Percentiles rank a stretch among this genome's conserved stretches.
Evolutionary conservation across 2,888 invertebrate species (phyloP).

Genomic region (Baccha elongata): DNA sequence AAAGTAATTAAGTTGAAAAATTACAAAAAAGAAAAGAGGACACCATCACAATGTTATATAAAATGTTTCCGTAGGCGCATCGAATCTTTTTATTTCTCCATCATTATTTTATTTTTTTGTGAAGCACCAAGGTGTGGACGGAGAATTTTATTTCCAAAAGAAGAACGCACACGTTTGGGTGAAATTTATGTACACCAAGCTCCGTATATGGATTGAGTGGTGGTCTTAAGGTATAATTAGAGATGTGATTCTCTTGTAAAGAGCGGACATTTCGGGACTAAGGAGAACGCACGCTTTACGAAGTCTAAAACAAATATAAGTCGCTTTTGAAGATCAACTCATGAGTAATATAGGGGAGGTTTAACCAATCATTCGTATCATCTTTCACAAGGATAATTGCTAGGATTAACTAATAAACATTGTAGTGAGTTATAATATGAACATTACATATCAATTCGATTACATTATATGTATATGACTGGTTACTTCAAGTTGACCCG

Average conservation of each 20-base stretch:
- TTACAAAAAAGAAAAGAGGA: conserved; percentile 64
- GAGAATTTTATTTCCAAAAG: conserved; percentile 62
- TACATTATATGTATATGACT: too few relatives aligned
- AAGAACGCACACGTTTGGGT: conserved; percentile 53
- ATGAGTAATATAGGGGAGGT: conserved; percentile 63
- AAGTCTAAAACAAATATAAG: conserved; percentile 50
- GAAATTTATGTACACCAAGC: conserved; percentile 65
- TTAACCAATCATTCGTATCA: conserved; percentile 62
- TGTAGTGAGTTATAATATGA: conserved; percentile 42
- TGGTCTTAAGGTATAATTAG: conserved; percentile 66
- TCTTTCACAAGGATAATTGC: conserved; percentile 60
- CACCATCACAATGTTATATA: conserved; percentile 50
- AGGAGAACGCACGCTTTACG: conserved; percentile 38
- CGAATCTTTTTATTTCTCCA: conserved; percentile 14
- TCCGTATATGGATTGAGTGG: conserved; percentile 59
- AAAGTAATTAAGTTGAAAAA: conserved; percentile 73
- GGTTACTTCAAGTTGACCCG: conserved; percentile 34
- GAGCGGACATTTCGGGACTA: conserved; percentile 55
- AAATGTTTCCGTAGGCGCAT: conserved; percentile 65
- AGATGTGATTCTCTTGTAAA: conserved; percentile 39
- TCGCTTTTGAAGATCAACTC: conserved; percentile 48
- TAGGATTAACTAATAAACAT: conserved; percentile 71
- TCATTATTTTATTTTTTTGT: background rate
- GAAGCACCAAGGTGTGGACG: conserved; percentile 67
- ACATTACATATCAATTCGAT: conserved; percentile 50